Conservation (phyloP, 2,113 vertebrate genomes). For the Furnarius figulus region DNA sequence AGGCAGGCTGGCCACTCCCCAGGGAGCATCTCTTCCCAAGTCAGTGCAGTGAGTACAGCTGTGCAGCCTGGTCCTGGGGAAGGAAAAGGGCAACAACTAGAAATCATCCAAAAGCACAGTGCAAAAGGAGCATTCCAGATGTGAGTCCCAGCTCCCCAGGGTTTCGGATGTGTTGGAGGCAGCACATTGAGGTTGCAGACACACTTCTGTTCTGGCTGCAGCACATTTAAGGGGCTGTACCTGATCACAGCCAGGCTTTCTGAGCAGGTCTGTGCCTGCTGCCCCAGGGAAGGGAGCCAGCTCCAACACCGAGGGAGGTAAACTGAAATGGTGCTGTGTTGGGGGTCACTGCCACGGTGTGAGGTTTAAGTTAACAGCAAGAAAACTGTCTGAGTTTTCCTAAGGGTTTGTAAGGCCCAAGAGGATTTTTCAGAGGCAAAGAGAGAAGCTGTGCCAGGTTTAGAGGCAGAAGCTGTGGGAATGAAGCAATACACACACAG, state of each 20-base stretch:
- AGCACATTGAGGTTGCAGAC: too few relatives aligned
- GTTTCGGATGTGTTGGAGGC: background rate
- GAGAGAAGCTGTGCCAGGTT: background rate
- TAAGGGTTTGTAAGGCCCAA: background rate
- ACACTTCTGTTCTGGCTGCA: background rate
- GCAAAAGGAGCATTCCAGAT: background rate
- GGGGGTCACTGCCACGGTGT: background rate
- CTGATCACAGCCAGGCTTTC: background rate
- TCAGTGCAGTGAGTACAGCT: background rate
- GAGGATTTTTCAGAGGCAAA: background rate
- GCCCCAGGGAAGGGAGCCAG: background rate
- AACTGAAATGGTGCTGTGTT: rapidly evolving
- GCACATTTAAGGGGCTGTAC: background rate
- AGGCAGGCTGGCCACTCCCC: background rate
- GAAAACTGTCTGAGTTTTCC: background rate
- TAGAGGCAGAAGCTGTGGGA: background rate
- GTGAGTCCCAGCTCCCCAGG: background rate
- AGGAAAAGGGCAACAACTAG: background rate
- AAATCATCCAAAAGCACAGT: background rate
- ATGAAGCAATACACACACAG: rapidly evolving
- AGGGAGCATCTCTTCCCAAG: background rate
- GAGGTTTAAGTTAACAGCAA: background rate
- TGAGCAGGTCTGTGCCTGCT: background rate
- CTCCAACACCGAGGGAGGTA: background rate
- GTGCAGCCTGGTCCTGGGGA: background rate